Base-by-base conservation (phyloP, 2,113 vertebrate genomes). In the Malaclemys terrapin region DNA sequence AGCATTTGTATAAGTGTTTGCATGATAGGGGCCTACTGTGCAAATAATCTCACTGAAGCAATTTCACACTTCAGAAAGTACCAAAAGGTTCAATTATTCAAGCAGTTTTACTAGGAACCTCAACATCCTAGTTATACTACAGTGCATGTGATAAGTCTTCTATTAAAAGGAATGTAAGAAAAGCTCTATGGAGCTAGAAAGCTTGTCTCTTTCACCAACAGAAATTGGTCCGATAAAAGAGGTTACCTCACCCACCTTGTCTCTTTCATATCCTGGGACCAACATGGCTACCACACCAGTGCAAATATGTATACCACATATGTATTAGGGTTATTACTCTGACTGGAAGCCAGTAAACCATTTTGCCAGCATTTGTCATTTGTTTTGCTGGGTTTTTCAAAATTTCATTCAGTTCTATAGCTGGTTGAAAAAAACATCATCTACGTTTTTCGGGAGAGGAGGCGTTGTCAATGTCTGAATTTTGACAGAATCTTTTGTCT, bases 331-430 rank as follows among this genome's bases (percentile, higher is more conserved):
- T 35, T 62, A 4, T 62, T 62, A 79, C 42, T 10, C 29, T 13
- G 59, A 1, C 5, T 19, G 81, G 22, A 82, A 88, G n/a, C 11
- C 0, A 1, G 1, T 24, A 29, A 9, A 57, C 8, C n/a, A 2
- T 27, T 88, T 89, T 47, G 14, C 22, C 52, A 25, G 2, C 10
- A 4, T 45, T 83, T 31, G 3, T 20, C 29, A 16, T 62, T 35
- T 62, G 12, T 62, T 62, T 62, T 35, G 29, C 29, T 62, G 29
- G 59, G 59, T 35, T 16, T 14, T 35, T 62, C 29, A 62, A 29
- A 35, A 62, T 59, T 84, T 65, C 12, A 8, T 8, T 47, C 19
- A 2, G 17, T 62, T 62, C 54, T 20, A 22, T 8, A 49, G 42
- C 56, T 49, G 10, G 38, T 47, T 83, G 54, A 20, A 20, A 62